These are phyloP conservation scores for Barypeithes pellucidus DNA, from an alignment of 2,888 invertebrate species.

Conservation along the genomic window DNA sequence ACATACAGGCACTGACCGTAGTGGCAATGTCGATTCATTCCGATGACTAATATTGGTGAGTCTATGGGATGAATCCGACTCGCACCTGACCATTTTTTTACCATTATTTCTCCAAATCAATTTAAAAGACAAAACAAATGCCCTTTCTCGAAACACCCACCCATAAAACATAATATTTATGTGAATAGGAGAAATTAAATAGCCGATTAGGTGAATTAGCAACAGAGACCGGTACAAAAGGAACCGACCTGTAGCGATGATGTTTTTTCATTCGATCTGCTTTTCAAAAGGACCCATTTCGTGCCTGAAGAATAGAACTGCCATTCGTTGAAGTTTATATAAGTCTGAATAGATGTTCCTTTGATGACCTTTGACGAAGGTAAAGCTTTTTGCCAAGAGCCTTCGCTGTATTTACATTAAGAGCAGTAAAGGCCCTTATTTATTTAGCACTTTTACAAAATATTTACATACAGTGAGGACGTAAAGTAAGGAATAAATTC, in stretches of 20 bases:
- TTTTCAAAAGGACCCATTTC: conserved; percentile 43
- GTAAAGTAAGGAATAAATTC: too few species aligned
- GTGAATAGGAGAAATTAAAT: conserved; percentile 42
- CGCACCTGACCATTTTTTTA: neutral
- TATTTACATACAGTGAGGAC: neutral
- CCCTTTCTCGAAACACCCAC: conserved; percentile 1
- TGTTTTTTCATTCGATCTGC: conserved; percentile 44
- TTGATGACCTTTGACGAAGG: conserved; percentile 11
- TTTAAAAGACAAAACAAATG: conserved; percentile 5
- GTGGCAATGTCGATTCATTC: too few species aligned
- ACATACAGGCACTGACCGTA: too few species aligned
- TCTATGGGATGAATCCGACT: too few species aligned
- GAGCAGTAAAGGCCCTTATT: neutral
- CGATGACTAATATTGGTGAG: too few species aligned
- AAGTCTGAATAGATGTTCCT: conserved; percentile 15
- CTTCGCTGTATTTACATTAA: neutral
- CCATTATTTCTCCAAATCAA: neutral
- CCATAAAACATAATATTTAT: conserved; percentile 30
- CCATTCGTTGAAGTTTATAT: conserved; percentile 44
- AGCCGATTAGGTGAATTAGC: conserved; percentile 44
- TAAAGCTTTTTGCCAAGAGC: conserved; percentile 4
- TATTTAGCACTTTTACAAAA: neutral
- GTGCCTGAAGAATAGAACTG: conserved; percentile 43
- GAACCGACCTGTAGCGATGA: conserved; percentile 41
- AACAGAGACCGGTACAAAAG: conserved; percentile 43